Evolutionary conservation across 2,113 vertebrate genomes (phyloP).

Genomic region (Petroica traversi): DNA sequence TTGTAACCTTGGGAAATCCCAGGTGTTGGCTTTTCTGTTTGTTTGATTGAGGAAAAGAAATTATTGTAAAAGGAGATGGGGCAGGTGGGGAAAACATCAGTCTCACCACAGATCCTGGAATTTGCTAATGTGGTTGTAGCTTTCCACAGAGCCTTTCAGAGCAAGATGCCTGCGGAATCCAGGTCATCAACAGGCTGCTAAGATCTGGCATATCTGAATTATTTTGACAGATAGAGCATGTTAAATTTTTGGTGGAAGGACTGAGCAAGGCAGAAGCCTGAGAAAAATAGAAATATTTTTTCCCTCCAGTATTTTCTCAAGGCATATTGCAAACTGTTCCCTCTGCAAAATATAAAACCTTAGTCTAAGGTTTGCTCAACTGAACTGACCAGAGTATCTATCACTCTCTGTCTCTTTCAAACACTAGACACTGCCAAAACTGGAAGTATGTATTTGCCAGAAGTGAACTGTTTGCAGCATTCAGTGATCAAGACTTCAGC

Average conservation of each 20-base stretch:
- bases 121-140: neutral
- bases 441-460: slow-evolving; percentile 32
- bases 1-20: neutral
- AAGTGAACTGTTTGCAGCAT: slow-evolving; percentile 47
- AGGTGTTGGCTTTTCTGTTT: neutral
- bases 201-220: neutral
- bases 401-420: slow-evolving; percentile 18
- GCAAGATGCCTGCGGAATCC: neutral
- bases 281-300: neutral
- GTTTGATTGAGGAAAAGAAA: neutral
- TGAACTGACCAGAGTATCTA: slow-evolving; percentile 28
- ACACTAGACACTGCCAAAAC: slow-evolving; percentile 29
- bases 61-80: neutral
- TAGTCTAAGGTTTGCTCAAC: neutral
- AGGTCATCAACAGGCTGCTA: neutral
- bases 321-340: neutral
- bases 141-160: neutral
- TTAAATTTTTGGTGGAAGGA: neutral
- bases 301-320: neutral
- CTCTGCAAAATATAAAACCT: neutral
- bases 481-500: slow-evolving; percentile 33
- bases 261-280: neutral
- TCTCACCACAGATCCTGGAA: neutral
- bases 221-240: neutral
- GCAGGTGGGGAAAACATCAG: neutral